Evolutionary conservation across 2,888 invertebrate genomes (phyloP).

Genomic region (Strigamia transsilvanica): DNA sequence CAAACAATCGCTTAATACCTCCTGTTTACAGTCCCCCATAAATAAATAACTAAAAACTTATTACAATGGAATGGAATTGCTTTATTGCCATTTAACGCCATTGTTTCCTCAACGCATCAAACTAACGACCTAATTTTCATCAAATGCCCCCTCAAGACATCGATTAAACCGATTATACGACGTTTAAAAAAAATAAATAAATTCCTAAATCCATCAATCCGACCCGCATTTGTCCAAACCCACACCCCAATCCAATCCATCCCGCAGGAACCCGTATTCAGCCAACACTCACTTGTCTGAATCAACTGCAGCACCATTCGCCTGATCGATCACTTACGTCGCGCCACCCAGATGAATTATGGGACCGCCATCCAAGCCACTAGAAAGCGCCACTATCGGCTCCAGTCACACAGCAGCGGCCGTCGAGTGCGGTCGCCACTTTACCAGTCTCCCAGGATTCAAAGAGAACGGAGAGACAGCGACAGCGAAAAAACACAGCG

Average conservation of each 20-base stretch:
- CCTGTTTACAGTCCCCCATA: not conserved
- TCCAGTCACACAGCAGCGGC: constrained; percentile 24
- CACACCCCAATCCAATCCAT: not conserved
- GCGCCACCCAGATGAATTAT: constrained; percentile 14
- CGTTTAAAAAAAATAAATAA: not conserved
- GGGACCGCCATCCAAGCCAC: not conserved
- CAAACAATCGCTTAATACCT: not conserved
- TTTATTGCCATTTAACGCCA: constrained; percentile 3
- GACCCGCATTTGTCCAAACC: not conserved
- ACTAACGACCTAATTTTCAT: constrained; percentile 7
- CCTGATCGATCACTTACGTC: constrained; percentile 20
- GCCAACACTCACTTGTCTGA: not conserved
- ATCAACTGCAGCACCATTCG: not conserved
- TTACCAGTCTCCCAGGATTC: constrained; percentile 21
- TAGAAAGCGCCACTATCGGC: constrained; percentile 27
- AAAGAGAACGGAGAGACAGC: not conserved
- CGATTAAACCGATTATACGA: not conserved
- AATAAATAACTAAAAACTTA: not conserved
- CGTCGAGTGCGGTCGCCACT: constrained; percentile 36
- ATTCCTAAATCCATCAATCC: not conserved
- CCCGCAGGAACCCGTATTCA: not conserved
- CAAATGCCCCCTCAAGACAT: not conserved
- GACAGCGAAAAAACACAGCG: too few relatives aligned
- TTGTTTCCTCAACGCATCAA: constrained; percentile 8
- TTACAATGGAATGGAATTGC: constrained; percentile 5